Base-by-base conservation (phyloP, 92 coral and sea anemone genomes). In the Micromussa lordhowensis region DNA sequence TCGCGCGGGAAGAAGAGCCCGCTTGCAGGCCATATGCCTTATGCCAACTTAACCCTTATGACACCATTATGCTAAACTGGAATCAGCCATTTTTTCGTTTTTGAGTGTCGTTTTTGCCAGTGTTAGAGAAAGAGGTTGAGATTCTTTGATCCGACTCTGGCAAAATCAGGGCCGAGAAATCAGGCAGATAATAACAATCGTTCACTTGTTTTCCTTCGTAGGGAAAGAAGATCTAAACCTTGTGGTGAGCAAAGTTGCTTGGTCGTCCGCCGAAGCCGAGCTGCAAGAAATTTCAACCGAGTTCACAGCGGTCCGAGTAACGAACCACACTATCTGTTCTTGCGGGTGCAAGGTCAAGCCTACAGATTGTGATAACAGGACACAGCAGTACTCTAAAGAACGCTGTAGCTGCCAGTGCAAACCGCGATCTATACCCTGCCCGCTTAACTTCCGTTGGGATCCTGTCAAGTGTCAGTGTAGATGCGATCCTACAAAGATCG, bases 291-390 rank as follows among this genome's bases (percentile, higher is more conserved):
- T 77, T 1, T 75, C 73, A 35, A 34, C 40, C 14, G 55, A 73
- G 55, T 16, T 80, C 4, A 28, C 77, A 13, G 14, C 70, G 5
- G 77, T 93, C 34, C 75, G 80, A 12, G 54, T 95, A 77, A 81
- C 84, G 12, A 95, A 95, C 80, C 98, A 95, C 83, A 94, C 98
- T 1, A 64, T 51, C 14, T 95, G 98, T 28, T 92, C 88, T 6
- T 94, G 98, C 72, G 77, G 57, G 70, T 95, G 98, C 79, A 68
- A 75, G 38, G 77, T 88, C 16, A 86, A 85, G 55, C 95, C 96
- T 29, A 71, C 90, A 17, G 94, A 94, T 16, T 95, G 98, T 73
- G 68, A 95, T 75, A 92, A 92, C 16, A 35, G 83, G 30, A 91
- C 95, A 28, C 95, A 93, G 70, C 63, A 36, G 61, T 86, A 82